Percentiles rank a stretch among this genome's conserved stretches.
These are phyloP conservation scores for Fringilla coelebs DNA, from an alignment of 2,797 vertebrate species.

Conservation along the genomic window DNA sequence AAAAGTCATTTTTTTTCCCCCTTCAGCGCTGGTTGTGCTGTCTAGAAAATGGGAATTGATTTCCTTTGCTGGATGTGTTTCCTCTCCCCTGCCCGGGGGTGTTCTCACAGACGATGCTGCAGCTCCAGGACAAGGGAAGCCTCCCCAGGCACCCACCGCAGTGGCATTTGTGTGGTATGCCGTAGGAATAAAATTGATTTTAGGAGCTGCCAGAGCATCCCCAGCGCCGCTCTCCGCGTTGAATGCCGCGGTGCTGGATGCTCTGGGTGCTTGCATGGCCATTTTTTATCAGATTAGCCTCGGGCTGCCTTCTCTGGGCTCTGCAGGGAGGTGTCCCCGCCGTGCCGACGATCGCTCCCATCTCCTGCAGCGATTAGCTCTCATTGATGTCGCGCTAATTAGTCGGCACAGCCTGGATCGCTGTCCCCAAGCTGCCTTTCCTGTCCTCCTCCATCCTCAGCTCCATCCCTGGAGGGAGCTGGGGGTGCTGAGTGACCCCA, in stretches of 20 bases:
- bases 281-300: background rate
- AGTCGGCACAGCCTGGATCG: background rate
- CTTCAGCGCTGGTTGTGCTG: background rate
- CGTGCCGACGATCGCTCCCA: background rate
- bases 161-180: rapidly evolving
- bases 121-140: background rate
- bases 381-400: background rate
- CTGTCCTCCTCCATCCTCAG: background rate
- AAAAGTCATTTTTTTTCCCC: background rate
- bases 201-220: background rate
- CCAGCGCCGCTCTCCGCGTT: rapidly evolving
- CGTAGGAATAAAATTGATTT: background rate
- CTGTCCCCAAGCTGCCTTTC: background rate
- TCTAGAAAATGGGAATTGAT: background rate
- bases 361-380: background rate
- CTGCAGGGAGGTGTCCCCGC: rapidly evolving
- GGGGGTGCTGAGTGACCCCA: background rate
- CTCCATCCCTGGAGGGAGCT: background rate
- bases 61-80: background rate
- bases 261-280: background rate
- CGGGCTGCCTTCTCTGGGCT: background rate
- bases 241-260: rapidly evolving
- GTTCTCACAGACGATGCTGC: background rate
- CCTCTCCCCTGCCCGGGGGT: background rate
- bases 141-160: background rate